Percentiles rank a stretch among this genome's conserved stretches.
Evolutionary conservation across 2,888 invertebrate species (phyloP).

Genomic region (Diplolepis rosae): DNA sequence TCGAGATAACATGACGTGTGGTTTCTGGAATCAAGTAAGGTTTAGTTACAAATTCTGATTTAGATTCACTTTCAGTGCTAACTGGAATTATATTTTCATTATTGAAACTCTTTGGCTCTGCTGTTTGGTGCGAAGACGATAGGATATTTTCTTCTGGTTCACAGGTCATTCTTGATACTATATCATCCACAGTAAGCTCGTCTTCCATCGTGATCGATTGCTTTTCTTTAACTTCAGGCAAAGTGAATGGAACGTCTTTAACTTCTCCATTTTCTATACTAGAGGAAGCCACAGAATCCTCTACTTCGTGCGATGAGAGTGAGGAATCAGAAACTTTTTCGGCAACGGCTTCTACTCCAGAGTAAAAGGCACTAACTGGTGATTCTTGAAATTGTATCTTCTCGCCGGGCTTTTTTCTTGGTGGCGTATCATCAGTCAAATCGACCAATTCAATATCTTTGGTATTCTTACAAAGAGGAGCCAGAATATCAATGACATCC

Average conservation of each 20-base stretch:
- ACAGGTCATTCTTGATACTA: constrained; percentile 8
- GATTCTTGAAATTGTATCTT: not conserved
- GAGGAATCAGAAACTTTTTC: not conserved
- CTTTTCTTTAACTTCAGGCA: not conserved
- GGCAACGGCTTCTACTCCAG: not conserved
- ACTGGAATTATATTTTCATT: constrained; percentile 47
- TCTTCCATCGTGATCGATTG: not conserved
- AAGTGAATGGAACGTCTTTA: not conserved
- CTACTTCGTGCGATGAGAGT: not conserved
- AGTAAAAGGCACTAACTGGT: constrained; percentile 36
- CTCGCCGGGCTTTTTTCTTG: not conserved
- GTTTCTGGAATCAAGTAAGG: not conserved
- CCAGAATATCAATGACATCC: constrained; percentile 79
- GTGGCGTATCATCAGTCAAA: not conserved
- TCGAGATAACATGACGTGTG: not conserved
- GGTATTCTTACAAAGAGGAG: constrained; percentile 72
- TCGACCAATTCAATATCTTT: not conserved
- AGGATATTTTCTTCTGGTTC: not conserved
- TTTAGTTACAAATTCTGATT: not conserved
- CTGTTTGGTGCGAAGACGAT: not conserved
- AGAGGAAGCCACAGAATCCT: not conserved
- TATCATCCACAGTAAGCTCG: not conserved
- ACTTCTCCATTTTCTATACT: not conserved
- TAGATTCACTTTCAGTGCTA: constrained; percentile 35
- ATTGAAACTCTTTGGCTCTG: not conserved